Base-by-base conservation (phyloP, 2,113 vertebrate genomes). In the Triplophysa dalaica region DNA sequence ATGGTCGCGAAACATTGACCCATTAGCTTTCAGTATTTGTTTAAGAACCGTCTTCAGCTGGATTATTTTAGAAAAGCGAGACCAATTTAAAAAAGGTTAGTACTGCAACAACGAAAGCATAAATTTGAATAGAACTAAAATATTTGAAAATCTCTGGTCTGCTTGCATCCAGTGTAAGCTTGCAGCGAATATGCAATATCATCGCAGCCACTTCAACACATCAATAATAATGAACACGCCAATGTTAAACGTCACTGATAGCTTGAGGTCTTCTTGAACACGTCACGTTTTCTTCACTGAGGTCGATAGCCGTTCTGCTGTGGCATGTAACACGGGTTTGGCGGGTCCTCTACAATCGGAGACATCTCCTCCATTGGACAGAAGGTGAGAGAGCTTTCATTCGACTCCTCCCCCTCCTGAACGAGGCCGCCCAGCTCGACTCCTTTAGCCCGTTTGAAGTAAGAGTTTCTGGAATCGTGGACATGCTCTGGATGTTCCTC, bases 301-400 rank as follows among this genome's bases (percentile, higher is more conserved):
- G 95, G 95, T 89, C 96, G 89, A 83, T 98, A 98, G 81, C 95
- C 96, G 0, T 90, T 95, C 73, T 90, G 91, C 89, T 99, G 96
- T 0, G 95, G 94, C 87, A 95, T 92, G 86, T 98, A 98, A 80
- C 92, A 93, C 82, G 88, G 63, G 69, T 68, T 19, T 67, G 79
- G 72, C 0, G 72, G 24, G 7, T 73, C 82, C 8, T 88, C 85
- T 0, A 86, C 13, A 66, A 82, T 70, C 41, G 86, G 72, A 26
- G 86, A 90, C 56, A 38, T 84, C 89, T 83, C 79, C 85, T 93
- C 90, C 45, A 83, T 87, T 2, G 92, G 84, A 84, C 89, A 91
- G 72, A 94, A 90, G 64, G 87, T 90, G 81, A 84, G 82, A 1
- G 75, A 81, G 85, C 88, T 87, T 77, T 86, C 87, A 78, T 73